Evolutionary conservation across 2,888 invertebrate species (phyloP).

Genomic region (Blastobasis adustella): DNA sequence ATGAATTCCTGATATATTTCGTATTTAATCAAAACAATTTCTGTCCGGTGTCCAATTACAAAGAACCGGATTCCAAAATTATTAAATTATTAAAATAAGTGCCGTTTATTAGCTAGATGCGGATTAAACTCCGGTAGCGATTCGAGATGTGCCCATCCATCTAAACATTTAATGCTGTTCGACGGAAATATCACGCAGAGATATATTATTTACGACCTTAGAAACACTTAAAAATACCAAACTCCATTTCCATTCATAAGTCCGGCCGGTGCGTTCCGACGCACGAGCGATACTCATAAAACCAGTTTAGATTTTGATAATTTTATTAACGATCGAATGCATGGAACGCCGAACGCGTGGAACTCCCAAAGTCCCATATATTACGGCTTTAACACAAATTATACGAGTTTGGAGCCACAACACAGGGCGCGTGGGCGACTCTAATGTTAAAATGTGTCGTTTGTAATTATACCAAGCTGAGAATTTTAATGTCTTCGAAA

Average conservation of each 20-base stretch:
- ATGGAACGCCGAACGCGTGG: conserved; percentile 58
- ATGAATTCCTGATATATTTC: conserved; percentile 14
- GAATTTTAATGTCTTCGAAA: conserved; percentile 71
- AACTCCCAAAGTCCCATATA: conserved; percentile 68
- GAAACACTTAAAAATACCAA: conserved; percentile 71
- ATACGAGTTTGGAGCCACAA: conserved; percentile 71
- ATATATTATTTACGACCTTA: conserved; percentile 69
- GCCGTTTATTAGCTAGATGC: conserved; percentile 35
- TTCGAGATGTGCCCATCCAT: conserved; percentile 47
- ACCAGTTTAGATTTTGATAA: conserved; percentile 75
- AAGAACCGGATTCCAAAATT: conserved; percentile 12
- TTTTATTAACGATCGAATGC: conserved; percentile 72
- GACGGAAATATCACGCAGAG: conserved; percentile 71
- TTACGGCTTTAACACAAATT: conserved; percentile 74
- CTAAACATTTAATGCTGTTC: conserved; percentile 59
- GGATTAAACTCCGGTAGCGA: conserved; percentile 65
- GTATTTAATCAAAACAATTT: conserved; percentile 15
- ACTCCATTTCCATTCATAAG: conserved; percentile 73
- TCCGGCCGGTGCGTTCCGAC: conserved; percentile 49
- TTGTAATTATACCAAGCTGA: conserved; percentile 69
- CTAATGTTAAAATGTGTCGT: conserved; percentile 72
- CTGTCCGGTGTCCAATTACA: conserved; percentile 10
- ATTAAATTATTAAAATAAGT: conserved; percentile 31
- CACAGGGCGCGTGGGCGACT: conserved; percentile 68
- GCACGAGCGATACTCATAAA: conserved; percentile 64